phyloP scores from a whole-genome alignment of 2,113 vertebrate species.

The Arvicanthis niloticus region DNA sequence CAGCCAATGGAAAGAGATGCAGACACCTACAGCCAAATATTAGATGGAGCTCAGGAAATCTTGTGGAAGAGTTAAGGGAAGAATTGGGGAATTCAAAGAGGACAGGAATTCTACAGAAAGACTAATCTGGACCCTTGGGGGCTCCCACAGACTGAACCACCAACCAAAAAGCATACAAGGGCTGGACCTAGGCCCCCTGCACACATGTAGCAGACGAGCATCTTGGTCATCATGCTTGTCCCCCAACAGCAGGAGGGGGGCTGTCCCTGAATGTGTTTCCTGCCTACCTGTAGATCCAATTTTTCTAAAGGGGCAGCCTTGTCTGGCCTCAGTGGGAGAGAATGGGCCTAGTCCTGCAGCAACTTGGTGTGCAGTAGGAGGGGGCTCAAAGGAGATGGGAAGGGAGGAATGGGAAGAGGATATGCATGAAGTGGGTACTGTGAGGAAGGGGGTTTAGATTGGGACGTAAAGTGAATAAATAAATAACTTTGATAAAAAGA shows the following conservation, averaged over 20 bases:
- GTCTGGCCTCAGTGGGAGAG: background rate
- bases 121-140: background rate
- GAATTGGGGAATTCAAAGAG: background rate
- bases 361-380: background rate
- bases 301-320: background rate
- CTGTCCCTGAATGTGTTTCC: background rate
- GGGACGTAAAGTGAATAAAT: background rate
- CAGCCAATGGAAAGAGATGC: background rate
- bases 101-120: background rate
- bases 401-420: background rate
- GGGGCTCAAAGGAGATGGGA: background rate
- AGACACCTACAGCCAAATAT: background rate
- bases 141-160: background rate
- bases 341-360: background rate
- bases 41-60: background rate
- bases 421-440: no score
- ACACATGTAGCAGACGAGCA: background rate
- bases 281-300: background rate
- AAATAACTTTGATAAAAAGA: background rate
- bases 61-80: background rate
- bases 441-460: background rate
- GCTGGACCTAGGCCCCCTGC: background rate
- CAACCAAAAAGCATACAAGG: background rate
- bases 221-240: background rate
- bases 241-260: background rate